A percentile compares a stretch with the other conserved stretches of the same genome.
Conservation (phyloP, 1,140 invertebrate genomes). For the Hestina assimilis region DNA sequence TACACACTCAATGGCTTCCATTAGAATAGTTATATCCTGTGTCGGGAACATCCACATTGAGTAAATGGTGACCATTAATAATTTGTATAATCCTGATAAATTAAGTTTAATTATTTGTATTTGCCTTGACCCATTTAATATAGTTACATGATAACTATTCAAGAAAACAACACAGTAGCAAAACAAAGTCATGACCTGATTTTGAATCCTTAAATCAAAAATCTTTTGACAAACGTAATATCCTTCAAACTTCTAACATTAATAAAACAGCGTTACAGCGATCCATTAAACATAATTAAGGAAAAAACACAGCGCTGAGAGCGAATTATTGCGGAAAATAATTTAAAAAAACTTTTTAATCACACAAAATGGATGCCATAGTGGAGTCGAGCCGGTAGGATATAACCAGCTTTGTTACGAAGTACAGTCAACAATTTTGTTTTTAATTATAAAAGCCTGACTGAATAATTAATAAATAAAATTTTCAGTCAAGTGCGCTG, state of each 20-base stretch:
- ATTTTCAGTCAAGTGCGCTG: neutral
- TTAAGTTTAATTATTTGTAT: too few relatives aligned
- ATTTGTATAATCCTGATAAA: too few relatives aligned
- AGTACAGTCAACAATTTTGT: constrained; percentile 20
- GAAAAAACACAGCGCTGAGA: constrained; percentile 17
- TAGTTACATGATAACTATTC: too few relatives aligned
- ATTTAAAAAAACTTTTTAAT: constrained; percentile 35
- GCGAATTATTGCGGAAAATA: constrained; percentile 27
- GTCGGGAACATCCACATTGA: too few relatives aligned
- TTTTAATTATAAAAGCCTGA: constrained; percentile 27
- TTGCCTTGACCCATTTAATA: too few relatives aligned
- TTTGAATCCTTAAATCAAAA: neutral
- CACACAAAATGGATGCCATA: constrained; percentile 29
- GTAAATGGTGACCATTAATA: too few relatives aligned
- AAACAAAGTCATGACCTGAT: neutral
- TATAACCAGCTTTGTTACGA: constrained; percentile 24
- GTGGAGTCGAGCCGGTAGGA: constrained; percentile 19
- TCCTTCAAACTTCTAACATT: constrained; percentile 12
- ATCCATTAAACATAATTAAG: constrained; percentile 31
- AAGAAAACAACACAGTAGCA: neutral
- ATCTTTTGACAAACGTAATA: constrained; percentile 3
- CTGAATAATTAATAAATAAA: constrained; percentile 12
- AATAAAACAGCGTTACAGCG: constrained; percentile 21
- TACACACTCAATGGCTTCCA: too few relatives aligned
- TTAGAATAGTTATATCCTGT: too few relatives aligned